phyloP scores from a whole-genome alignment of 1,140 invertebrate genomes.

The Aporrectodea caliginosa region DNA sequence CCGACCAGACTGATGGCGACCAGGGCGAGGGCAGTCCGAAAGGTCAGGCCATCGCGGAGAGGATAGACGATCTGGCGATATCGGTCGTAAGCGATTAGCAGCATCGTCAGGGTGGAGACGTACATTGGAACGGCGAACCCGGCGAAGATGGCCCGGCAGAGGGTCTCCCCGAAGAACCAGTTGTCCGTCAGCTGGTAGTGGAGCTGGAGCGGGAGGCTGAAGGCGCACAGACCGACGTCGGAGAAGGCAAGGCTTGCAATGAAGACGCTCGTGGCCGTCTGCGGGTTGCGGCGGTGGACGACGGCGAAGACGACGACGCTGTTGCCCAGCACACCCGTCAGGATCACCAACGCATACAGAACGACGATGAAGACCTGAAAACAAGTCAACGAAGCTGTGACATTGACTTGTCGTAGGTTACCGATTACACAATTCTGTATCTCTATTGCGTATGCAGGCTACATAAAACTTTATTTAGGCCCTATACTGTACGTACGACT shows the following conservation, averaged over 20 bases:
- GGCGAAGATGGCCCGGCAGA: conserved; percentile 49
- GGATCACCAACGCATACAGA: conserved; percentile 49
- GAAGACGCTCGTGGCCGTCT: conserved; percentile 95
- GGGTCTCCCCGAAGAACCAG: conserved; percentile 71
- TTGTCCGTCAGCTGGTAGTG: conserved; percentile 78
- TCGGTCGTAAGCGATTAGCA: conserved; percentile 68
- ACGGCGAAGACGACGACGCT: conserved; percentile 80
- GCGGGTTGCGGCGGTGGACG: conserved; percentile 82
- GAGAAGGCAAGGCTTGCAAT: conserved; percentile 92
- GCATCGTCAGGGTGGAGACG: conserved; percentile 66
- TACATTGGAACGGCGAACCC: conserved; percentile 63
- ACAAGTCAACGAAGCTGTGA: too few species aligned
- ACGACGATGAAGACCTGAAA: conserved; percentile 41
- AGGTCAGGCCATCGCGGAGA: conserved; percentile 46
- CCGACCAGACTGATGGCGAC: conserved; percentile 36
- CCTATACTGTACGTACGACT: too few species aligned
- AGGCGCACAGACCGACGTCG: conserved; percentile 86
- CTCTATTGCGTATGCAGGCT: too few species aligned
- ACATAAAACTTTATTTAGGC: too few species aligned
- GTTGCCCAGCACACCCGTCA: conserved; percentile 67
- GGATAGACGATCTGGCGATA: conserved; percentile 66
- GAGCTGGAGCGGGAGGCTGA: conserved; percentile 70
- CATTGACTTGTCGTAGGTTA: too few species aligned
- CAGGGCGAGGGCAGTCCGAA: conserved; percentile 40
- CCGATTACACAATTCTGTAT: too few species aligned